phyloP scores from a whole-genome alignment of 1,140 invertebrate species.

The Chrysopa pallens region DNA sequence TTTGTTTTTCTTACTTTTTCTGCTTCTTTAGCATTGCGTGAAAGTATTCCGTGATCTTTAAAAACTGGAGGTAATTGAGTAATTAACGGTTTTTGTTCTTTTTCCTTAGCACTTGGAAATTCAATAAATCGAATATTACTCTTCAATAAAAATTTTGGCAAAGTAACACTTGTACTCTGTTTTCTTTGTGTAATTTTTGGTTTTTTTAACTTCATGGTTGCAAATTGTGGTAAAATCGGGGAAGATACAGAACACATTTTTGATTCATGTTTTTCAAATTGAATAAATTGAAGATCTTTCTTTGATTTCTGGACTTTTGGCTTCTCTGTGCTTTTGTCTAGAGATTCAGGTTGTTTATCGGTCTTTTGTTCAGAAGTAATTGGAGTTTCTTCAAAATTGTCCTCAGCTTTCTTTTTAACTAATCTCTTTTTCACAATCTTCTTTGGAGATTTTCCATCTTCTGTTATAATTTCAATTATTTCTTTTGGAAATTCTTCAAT shows the following conservation, averaged over 20 bases:
- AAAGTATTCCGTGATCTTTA: conserved; percentile 41
- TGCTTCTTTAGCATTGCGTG: conserved; percentile 50
- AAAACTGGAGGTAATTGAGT: conserved; percentile 27
- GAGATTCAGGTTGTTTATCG: conserved; percentile 4
- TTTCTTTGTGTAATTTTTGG: conserved; percentile 26
- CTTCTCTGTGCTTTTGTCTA: neutral
- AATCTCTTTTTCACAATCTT: neutral
- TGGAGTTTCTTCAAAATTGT: neutral
- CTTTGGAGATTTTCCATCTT: neutral
- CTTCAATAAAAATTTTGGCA: conserved; percentile 46
- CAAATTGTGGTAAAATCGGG: conserved; percentile 31
- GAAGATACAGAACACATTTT: conserved; percentile 18
- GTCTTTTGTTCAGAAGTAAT: conserved; percentile 5
- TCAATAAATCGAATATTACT: conserved; percentile 37
- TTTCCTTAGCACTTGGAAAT: conserved; percentile 32
- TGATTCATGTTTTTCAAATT: conserved; percentile 9
- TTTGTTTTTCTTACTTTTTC: conserved; percentile 35
- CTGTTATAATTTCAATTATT: neutral
- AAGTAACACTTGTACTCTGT: conserved; percentile 23
- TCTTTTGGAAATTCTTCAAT: neutral
- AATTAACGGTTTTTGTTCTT: conserved; percentile 28
- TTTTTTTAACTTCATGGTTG: conserved; percentile 44
- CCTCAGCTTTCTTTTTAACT: neutral
- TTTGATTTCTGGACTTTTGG: neutral
- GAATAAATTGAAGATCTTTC: conserved; percentile 1